Conservation (phyloP, 2,113 vertebrate species). For the Mormoops blainvillei region DNA sequence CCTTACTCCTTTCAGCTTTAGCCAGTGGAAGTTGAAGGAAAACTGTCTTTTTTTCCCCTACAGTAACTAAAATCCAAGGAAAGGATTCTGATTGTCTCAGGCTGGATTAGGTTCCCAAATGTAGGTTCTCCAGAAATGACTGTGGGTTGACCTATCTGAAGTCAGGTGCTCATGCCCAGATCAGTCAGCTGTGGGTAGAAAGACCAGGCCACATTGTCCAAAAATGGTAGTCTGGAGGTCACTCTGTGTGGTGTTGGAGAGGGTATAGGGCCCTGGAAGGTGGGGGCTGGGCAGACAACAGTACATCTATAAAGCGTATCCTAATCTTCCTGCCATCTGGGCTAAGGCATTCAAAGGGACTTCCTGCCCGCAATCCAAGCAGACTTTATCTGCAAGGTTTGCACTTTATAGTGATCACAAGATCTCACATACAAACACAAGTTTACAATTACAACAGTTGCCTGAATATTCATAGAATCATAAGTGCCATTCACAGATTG, state of each 20-base stretch:
- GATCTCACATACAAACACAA: neutral
- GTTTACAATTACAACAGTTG: neutral
- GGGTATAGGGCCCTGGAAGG: neutral
- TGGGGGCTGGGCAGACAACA: neutral
- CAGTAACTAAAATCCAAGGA: neutral
- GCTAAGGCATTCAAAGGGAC: neutral
- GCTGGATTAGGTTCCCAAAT: neutral
- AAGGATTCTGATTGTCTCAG: neutral
- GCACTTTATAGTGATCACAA: neutral
- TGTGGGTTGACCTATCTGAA: neutral
- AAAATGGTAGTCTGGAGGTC: neutral
- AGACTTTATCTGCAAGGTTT: neutral
- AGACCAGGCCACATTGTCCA: neutral
- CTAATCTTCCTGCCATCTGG: neutral
- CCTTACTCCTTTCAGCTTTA: neutral
- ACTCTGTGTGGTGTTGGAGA: too few relatives aligned
- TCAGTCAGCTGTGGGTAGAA: neutral
- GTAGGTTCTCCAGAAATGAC: neutral
- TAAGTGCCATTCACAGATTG: neutral
- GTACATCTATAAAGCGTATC: neutral
- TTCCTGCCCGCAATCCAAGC: neutral
- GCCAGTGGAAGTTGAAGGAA: neutral
- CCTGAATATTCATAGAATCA: neutral
- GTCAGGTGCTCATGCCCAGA: neutral
- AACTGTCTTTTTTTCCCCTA: neutral